Percentiles rank a stretch among this genome's conserved stretches.
Evolutionary conservation across 2,888 invertebrate species (phyloP).

Genomic region (Luperina nickerlii): DNA sequence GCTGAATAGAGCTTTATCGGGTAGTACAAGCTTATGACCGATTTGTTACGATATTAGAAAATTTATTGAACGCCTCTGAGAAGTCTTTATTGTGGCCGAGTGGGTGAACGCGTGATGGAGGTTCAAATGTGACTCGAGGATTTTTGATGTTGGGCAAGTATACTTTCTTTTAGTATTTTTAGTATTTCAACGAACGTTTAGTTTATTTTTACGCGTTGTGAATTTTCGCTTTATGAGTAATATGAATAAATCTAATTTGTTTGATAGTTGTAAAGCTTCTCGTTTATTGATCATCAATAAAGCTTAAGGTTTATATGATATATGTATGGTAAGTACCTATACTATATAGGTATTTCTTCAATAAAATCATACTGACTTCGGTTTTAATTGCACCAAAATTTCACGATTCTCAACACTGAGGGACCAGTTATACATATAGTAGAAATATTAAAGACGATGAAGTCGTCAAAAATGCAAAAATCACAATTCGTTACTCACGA

Average conservation of each 20-base stretch:
- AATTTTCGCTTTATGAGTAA: background rate
- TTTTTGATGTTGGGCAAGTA: slow-evolving; percentile 18
- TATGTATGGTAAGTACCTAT: background rate
- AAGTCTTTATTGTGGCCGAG: slow-evolving; percentile 60
- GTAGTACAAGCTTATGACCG: slow-evolving; percentile 78
- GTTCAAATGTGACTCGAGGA: slow-evolving; percentile 37
- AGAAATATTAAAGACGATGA: background rate
- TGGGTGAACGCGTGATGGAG: slow-evolving; percentile 44
- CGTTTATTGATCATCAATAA: background rate
- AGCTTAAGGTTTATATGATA: background rate
- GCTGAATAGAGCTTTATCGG: slow-evolving; percentile 83
- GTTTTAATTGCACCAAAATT: background rate
- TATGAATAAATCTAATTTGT: background rate
- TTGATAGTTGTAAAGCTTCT: background rate
- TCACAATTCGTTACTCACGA: background rate
- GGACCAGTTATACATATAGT: background rate
- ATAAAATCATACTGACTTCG: background rate
- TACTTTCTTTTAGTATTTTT: slow-evolving; percentile 12
- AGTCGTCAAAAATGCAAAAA: slow-evolving; percentile 10
- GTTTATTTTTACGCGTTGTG: background rate
- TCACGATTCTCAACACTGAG: background rate
- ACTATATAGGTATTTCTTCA: background rate
- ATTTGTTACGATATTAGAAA: slow-evolving; percentile 84
- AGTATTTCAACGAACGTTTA: background rate
- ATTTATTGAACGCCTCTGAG: slow-evolving; percentile 67